Evolutionary conservation across 2,797 vertebrate genomes (phyloP), one percentile per base, ranked within the genome.

Genomic region (Morus bassanus): DNA sequence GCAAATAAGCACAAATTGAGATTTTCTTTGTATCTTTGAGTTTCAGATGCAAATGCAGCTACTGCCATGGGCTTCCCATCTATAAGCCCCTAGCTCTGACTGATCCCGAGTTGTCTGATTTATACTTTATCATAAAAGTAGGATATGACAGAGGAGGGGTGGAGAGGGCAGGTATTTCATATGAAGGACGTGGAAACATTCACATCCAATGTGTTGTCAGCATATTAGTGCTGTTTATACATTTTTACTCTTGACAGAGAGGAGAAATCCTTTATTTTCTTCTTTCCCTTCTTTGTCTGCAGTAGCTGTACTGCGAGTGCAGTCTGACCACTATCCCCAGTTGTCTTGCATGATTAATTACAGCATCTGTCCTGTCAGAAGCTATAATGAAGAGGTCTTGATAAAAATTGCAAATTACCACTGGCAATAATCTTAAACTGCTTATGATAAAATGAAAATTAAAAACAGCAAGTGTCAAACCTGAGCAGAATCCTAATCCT

Each of bases 401-500:
- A 98, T 99, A 99, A 99, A 98, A 98, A 99, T 98, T 99, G 99
- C 99, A 99, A 99, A 99, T 99, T 99, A 99, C 98, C 98, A 97
- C 98, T 99, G 99, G 99, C 99, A 99, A 99, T 99, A 98, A 98
- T 99, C 98, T 99, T 99, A 99, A 99, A 99, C 98, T 99, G 98
- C 98, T 99, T 99, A 99, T 99, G 99, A 99, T 99, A 99, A 99
- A 99, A 99, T 99, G 98, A 99, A 99, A 99, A 99, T 99, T 99
- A 99, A 99, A 99, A 99, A 97, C 99, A 99, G 98, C 98, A 98
- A 99, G 98, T 98, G 98, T 98, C 95, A 98, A 92, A 97, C 98
- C 98, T 99, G 99, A 99, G 98, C 98, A 98, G 99, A 99, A 99
- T 99, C 98, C 98, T 98, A 99, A 99, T 99, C 98, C 95, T 97